Evolutionary conservation across 1,140 invertebrate species (phyloP), one percentile per base, ranked within the genome.

Genomic region (Pogonus chalceus): DNA sequence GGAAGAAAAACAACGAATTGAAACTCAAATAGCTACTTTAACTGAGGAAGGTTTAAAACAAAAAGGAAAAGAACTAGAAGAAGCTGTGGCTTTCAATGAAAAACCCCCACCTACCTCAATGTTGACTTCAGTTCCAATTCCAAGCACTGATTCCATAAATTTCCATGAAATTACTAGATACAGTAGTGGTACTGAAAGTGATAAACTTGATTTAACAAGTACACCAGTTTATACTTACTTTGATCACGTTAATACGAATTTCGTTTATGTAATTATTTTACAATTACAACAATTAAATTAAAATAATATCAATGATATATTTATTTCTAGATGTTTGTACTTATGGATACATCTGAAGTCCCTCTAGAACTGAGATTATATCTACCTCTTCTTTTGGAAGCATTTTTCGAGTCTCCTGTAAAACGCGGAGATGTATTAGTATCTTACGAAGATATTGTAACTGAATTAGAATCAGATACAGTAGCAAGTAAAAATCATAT

Each of bases 241-340:
- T 43, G 85, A 92, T 75, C 79, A 88, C 63, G 71, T 90, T 10
- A 80, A 85, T 55, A 88, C 87, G 1, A 88, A 89, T 65, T 92
- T 93, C 74, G 79, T 92, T 57, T 86, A 90, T 72, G 88, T 92
- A 68, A 79, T 83, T 80, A 49, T 57, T n/a, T n/a, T n/a, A n/a
- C n/a, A n/a, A n/a, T n/a, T n/a, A n/a, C n/a, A n/a, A n/a, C n/a
- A n/a, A n/a, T n/a, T n/a, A n/a, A n/a, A n/a, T n/a, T n/a, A n/a
- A n/a, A n/a, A n/a, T n/a, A n/a, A n/a, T n/a, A n/a, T n/a, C n/a
- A n/a, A n/a, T 43, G 7, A 12, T 18, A 7, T 23, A 21, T 49
- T 49, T 49, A 7, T n/a, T 56, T 51, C 35, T 78, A 89, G 78
- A 73, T 83, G 51, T 77, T 75, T 58, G 65, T 82, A 16, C 65